These are phyloP conservation scores for Orthosia gothica DNA, from an alignment of 2,888 invertebrate genomes.

Conservation along the genomic window DNA sequence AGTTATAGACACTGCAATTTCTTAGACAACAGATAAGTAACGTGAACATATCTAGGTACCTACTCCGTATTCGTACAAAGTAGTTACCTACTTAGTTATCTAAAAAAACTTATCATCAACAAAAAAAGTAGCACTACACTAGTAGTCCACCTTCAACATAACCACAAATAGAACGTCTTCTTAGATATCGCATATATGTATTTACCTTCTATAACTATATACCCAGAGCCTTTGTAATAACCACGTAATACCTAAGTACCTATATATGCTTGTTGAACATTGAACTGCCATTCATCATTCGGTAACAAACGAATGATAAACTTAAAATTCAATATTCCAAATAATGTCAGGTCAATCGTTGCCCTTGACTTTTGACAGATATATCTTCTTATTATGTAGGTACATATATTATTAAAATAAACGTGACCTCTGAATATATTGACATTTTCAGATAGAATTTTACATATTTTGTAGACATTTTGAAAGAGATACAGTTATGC, in stretches of 20 bases:
- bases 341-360: conserved; percentile 58
- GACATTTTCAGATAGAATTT: conserved; percentile 77
- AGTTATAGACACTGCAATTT: not conserved
- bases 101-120: conserved; percentile 7
- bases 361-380: conserved; percentile 80
- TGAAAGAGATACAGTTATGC: conserved; percentile 68
- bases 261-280: not conserved
- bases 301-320: conserved; percentile 21
- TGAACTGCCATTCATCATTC: conserved; percentile 8
- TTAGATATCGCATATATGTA: conserved; percentile 43
- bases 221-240: not conserved
- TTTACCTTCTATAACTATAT: conserved; percentile 1
- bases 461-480: conserved; percentile 69
- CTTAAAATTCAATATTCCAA: conserved; percentile 56
- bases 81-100: conserved; percentile 2
- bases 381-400: conserved; percentile 67
- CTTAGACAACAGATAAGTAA: not conserved
- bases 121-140: conserved; percentile 28
- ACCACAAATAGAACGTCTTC: conserved; percentile 65
- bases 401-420: conserved; percentile 67
- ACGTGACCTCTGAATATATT: conserved; percentile 80
- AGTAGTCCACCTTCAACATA: conserved; percentile 42
- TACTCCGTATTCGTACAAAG: no score
- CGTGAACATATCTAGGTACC: not conserved
- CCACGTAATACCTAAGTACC: not conserved